These are phyloP conservation scores for Connochaetes taurinus DNA, from an alignment of 2,113 vertebrate species.

Conservation along the genomic window DNA sequence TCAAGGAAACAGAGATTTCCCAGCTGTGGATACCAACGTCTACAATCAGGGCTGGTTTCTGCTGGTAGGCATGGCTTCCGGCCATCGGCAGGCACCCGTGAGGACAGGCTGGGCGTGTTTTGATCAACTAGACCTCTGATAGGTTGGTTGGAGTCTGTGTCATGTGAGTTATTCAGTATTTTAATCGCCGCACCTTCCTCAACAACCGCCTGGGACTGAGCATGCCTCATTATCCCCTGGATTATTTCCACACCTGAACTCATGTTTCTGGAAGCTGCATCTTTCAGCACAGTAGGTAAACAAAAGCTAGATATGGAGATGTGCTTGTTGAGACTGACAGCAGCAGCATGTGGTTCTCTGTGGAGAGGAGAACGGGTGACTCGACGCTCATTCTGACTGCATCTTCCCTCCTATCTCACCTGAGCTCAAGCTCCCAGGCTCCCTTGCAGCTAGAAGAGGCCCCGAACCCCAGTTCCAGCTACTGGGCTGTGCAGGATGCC, in stretches of 20 bases:
- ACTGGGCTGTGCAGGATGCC: neutral
- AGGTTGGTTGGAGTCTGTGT: neutral
- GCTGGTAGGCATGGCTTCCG: neutral
- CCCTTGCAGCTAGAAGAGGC: neutral
- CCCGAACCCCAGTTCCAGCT: neutral
- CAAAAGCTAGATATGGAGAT: neutral
- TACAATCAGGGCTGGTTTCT: neutral
- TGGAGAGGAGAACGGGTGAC: neutral
- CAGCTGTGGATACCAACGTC: neutral
- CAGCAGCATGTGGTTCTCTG: neutral
- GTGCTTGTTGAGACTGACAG: neutral
- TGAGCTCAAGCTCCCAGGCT: neutral
- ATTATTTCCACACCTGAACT: neutral
- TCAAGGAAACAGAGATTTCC: neutral
- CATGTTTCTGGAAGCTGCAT: neutral
- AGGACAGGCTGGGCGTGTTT: neutral
- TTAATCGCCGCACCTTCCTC: neutral
- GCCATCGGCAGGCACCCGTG: neutral
- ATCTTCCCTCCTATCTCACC: neutral
- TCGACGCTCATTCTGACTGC: neutral
- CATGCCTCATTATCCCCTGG: neutral
- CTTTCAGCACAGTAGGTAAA: neutral
- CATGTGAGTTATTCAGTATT: neutral
- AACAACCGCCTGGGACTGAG: neutral
- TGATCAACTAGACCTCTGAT: neutral